phyloP scores from a whole-genome alignment of 2,797 vertebrate genomes.

The Philypnodon macrostomus region DNA sequence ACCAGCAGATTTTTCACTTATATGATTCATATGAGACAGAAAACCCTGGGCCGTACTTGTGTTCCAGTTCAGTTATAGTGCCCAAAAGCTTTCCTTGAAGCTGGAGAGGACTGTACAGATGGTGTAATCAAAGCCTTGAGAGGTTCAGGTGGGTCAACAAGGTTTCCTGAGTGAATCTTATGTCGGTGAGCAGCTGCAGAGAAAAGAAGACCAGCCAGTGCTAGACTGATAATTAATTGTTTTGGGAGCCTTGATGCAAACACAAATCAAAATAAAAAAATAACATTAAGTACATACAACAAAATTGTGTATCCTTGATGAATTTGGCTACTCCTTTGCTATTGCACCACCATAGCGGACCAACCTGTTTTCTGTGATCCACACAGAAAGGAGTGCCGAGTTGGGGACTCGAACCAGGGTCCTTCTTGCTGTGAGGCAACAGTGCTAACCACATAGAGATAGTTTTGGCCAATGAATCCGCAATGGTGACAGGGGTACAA shows the following conservation, averaged over 20 bases:
- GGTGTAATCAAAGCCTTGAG: slow-evolving; percentile 8
- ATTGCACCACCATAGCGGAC: no score
- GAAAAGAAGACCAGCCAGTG: background rate
- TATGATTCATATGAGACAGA: slow-evolving; percentile 10
- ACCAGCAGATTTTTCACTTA: slow-evolving; percentile 4
- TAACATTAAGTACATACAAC: background rate
- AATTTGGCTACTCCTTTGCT: no score
- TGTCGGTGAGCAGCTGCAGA: background rate
- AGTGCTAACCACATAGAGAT: no score
- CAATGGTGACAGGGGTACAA: no score
- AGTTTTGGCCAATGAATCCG: no score
- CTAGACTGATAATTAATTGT: slow-evolving; percentile 1
- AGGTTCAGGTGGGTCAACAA: background rate
- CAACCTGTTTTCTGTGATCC: no score
- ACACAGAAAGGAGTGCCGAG: no score
- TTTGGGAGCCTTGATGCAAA: slow-evolving; percentile 1
- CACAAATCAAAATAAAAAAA: background rate
- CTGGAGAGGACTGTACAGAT: slow-evolving; percentile 6
- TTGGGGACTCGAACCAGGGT: no score
- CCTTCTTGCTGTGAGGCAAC: no score
- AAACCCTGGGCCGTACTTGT: slow-evolving; percentile 6
- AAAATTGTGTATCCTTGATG: no score
- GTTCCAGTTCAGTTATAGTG: slow-evolving; percentile 9
- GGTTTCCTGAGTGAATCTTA: background rate
- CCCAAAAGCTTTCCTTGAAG: slow-evolving; percentile 11